phyloP scores from a whole-genome alignment of 1,140 invertebrate genomes.

The Drosophila burlai region DNA sequence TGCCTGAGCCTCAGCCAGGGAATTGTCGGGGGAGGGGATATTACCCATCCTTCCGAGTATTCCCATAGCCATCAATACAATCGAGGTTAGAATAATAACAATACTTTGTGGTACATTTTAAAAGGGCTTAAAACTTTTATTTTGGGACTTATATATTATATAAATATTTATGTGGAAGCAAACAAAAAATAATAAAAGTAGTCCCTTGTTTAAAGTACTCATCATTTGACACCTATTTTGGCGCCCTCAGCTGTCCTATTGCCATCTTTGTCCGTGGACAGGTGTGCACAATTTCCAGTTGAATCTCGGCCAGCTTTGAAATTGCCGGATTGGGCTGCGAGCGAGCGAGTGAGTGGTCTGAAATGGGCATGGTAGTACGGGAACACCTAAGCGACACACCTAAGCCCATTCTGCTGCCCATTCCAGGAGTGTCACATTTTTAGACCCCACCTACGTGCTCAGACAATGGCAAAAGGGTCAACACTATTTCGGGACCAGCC shows the following conservation, averaged over 20 bases:
- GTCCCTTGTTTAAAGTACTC: neutral
- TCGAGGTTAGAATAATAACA: neutral
- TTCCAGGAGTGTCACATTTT: slow-evolving; percentile 72
- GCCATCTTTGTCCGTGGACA: slow-evolving; percentile 46
- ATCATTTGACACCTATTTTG: slow-evolving; percentile 2
- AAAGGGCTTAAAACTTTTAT: neutral
- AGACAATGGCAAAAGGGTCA: slow-evolving; percentile 80
- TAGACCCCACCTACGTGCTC: slow-evolving; percentile 72
- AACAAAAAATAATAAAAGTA: too few species aligned
- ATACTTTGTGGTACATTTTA: neutral
- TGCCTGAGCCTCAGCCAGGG: slow-evolving; percentile 39
- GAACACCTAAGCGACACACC: slow-evolving; percentile 5
- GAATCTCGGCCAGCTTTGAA: slow-evolving; percentile 71
- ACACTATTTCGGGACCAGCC: slow-evolving; percentile 64
- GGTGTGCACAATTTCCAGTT: slow-evolving; percentile 75
- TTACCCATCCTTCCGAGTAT: slow-evolving; percentile 5
- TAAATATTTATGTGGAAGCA: too few species aligned
- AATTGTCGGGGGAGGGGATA: slow-evolving; percentile 14
- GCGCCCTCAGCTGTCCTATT: slow-evolving; percentile 17
- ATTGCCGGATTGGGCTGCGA: slow-evolving; percentile 28
- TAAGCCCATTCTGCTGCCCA: slow-evolving; percentile 31
- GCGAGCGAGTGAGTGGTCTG: slow-evolving; percentile 1
- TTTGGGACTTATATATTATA: neutral
- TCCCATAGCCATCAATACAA: slow-evolving; percentile 11
- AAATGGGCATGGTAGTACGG: slow-evolving; percentile 22